Evolutionary conservation across 2,113 vertebrate genomes (phyloP).

Genomic region (Camelus dromedarius): DNA sequence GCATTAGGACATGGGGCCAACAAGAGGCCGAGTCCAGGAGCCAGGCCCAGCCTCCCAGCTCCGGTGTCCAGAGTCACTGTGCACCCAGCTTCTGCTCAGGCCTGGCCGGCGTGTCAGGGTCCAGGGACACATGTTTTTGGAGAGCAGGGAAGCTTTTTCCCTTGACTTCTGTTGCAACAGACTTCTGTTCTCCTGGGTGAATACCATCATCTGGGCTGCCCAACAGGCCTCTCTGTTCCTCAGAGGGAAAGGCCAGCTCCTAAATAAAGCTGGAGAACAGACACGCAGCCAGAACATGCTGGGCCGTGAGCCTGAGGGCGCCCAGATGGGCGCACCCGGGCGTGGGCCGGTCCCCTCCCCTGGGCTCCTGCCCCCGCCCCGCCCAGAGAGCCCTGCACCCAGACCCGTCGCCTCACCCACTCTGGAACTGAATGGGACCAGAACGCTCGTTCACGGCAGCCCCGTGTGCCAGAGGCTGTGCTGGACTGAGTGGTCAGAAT

Average conservation of each 20-base stretch:
- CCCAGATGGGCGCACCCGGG: neutral
- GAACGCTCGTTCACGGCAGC: accelerated
- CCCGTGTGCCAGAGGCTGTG: too few species aligned
- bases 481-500: neutral
- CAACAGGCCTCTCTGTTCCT: neutral
- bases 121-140: accelerated
- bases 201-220: neutral
- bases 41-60: neutral
- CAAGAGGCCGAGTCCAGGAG: neutral
- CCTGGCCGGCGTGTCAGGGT: neutral
- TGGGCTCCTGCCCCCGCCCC: neutral
- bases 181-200: neutral
- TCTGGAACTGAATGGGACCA: too few species aligned
- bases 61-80: neutral
- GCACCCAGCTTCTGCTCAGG: neutral
- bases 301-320: accelerated
- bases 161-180: neutral
- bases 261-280: neutral
- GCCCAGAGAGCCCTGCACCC: neutral
- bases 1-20: neutral
- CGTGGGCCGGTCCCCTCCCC: neutral
- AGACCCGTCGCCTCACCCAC: accelerated
- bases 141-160: neutral
- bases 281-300: neutral
- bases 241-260: neutral